These are phyloP conservation scores for Gopherus flavomarginatus DNA, from an alignment of 2,113 vertebrate species.

Conservation along the genomic window DNA sequence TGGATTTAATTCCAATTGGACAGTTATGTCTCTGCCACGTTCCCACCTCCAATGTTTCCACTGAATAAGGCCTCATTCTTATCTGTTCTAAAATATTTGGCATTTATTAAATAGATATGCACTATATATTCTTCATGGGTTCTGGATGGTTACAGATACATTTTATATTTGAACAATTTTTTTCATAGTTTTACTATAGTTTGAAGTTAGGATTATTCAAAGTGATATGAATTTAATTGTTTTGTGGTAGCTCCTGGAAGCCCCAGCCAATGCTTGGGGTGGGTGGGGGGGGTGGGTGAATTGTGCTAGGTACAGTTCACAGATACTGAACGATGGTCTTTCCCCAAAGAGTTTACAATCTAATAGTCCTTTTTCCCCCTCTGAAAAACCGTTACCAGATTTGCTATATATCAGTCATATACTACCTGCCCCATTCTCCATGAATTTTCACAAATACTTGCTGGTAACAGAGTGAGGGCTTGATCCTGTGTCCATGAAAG, in stretches of 20 bases:
- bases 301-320: background rate
- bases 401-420: background rate
- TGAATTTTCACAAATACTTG: background rate
- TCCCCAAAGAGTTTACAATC: background rate
- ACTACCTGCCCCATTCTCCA: fast-evolving
- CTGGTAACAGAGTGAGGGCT: background rate
- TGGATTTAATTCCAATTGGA: background rate
- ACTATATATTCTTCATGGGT: background rate
- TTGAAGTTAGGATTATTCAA: background rate
- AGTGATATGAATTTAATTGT: background rate
- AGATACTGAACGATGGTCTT: background rate
- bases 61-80: background rate
- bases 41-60: background rate
- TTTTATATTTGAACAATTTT: background rate
- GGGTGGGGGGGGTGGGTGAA: background rate
- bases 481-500: background rate
- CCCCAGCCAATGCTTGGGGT: background rate
- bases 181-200: background rate
- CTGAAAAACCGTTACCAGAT: background rate
- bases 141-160: background rate
- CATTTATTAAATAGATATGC: background rate
- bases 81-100: background rate
- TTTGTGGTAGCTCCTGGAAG: background rate
- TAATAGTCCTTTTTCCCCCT: background rate
- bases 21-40: background rate